These are phyloP conservation scores for Thaleichthys pacificus DNA, from an alignment of 2,797 vertebrate species.

Conservation along the genomic window DNA sequence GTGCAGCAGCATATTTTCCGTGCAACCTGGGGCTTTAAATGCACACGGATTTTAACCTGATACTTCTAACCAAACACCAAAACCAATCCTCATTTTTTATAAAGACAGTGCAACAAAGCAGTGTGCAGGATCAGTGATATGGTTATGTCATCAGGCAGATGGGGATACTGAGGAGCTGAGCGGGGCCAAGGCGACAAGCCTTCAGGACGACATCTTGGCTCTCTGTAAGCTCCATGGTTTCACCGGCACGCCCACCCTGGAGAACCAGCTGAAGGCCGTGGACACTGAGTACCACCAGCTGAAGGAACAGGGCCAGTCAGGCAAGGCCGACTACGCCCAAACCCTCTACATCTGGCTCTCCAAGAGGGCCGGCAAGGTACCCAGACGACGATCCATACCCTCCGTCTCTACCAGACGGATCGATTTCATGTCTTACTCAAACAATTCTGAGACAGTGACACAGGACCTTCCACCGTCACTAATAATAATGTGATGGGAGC, in stretches of 20 bases:
- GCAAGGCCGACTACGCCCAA: conserved; percentile 70
- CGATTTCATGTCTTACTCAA: neutral
- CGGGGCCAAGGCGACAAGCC: conserved; percentile 58
- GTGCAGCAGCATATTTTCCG: no score
- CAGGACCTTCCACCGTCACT: neutral
- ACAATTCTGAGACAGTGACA: neutral
- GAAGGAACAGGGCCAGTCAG: conserved; percentile 67
- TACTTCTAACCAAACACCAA: no score
- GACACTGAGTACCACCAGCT: conserved; percentile 70
- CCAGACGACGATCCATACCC: neutral
- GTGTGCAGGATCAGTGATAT: no score
- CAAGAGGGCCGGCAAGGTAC: conserved; percentile 67
- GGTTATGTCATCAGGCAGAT: conserved; percentile 41
- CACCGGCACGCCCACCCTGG: conserved; percentile 52
- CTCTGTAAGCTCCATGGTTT: conserved; percentile 74
- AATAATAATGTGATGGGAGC: neutral
- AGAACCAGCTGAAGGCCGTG: conserved; percentile 72
- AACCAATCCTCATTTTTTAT: no score
- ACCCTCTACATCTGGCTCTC: conserved; percentile 73
- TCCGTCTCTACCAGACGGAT: conserved; percentile 1
- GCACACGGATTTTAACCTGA: no score
- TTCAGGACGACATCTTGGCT: conserved; percentile 70
- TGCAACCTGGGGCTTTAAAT: no score
- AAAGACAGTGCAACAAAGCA: no score
- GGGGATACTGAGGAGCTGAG: conserved; percentile 47